Percentiles rank a stretch among this genome's conserved stretches.
These are phyloP conservation scores for Maniola hyperantus DNA, from an alignment of 2,888 invertebrate species.

Conservation along the genomic window DNA sequence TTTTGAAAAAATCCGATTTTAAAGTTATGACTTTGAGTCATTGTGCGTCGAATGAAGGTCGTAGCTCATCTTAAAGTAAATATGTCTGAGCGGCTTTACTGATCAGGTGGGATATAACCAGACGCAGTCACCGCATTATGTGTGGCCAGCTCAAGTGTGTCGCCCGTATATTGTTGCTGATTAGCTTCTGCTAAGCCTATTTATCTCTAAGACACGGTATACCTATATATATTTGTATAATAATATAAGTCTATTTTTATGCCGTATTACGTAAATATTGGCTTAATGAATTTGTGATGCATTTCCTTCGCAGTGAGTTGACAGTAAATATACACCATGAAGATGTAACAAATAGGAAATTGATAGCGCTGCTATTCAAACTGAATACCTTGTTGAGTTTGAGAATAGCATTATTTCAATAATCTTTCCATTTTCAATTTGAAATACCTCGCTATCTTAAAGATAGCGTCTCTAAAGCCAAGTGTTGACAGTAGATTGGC, in stretches of 20 bases:
- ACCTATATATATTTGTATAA: background rate
- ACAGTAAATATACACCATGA: background rate
- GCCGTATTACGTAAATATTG: conserved; percentile 27
- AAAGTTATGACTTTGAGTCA: conserved; percentile 45
- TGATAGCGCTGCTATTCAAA: conserved; percentile 1
- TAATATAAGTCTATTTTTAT: conserved; percentile 19
- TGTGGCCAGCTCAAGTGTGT: conserved; percentile 19
- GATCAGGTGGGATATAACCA: conserved; percentile 58
- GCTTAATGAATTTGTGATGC: conserved; percentile 14
- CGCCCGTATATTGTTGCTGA: conserved; percentile 28
- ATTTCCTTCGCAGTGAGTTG: conserved; percentile 16
- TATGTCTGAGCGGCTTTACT: conserved; percentile 63
- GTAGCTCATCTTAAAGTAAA: conserved; percentile 55
- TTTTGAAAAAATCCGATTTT: conserved; percentile 43
- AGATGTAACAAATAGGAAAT: conserved; percentile 21
- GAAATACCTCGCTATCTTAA: background rate
- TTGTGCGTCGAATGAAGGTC: conserved; percentile 47
- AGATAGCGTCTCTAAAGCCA: background rate
- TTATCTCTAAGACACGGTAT: conserved; percentile 28
- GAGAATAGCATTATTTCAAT: background rate
- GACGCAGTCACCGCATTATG: conserved; percentile 26
- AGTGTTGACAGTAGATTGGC: background rate
- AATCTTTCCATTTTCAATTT: background rate
- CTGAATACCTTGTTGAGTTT: conserved; percentile 1
- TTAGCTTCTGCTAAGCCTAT: conserved; percentile 33